Conservation (phyloP, 2,797 vertebrate species). For the Spizella passerina region DNA sequence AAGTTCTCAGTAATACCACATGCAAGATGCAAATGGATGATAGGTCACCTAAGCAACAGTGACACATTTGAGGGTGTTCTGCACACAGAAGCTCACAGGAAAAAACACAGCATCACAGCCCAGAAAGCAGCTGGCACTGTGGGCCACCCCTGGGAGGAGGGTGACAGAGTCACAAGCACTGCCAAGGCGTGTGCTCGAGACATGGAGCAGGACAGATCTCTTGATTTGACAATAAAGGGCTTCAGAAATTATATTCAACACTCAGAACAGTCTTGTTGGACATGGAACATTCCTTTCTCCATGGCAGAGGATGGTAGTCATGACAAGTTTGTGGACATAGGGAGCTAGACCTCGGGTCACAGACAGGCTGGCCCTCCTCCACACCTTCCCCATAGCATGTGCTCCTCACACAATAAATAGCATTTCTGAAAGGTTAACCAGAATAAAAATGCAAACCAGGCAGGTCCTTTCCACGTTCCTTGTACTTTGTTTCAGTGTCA, state of each 20-base stretch:
- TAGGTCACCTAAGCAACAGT: background rate
- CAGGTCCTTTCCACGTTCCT: fast-evolving
- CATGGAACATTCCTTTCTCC: background rate
- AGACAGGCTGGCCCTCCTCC: background rate
- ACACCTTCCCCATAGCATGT: background rate
- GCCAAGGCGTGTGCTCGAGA: background rate
- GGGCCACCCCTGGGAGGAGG: background rate
- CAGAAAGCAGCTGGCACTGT: background rate
- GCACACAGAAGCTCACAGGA: background rate
- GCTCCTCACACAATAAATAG: background rate
- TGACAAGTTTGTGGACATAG: background rate
- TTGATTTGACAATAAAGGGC: background rate
- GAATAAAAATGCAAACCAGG: background rate
- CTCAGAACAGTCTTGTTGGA: background rate
- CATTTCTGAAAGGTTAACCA: background rate
- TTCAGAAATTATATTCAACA: background rate
- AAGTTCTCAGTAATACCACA: background rate
- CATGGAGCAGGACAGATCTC: background rate
- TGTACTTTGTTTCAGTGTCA: fast-evolving
- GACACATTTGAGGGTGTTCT: background rate
- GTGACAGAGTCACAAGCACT: background rate
- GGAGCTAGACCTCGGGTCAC: background rate
- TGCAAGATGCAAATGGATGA: slow-evolving; percentile 7
- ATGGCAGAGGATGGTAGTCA: background rate
- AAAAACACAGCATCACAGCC: background rate